Conservation (phyloP, 35 echinoderm and acorn worm genomes). For the Heliocidaris tuberculata region DNA sequence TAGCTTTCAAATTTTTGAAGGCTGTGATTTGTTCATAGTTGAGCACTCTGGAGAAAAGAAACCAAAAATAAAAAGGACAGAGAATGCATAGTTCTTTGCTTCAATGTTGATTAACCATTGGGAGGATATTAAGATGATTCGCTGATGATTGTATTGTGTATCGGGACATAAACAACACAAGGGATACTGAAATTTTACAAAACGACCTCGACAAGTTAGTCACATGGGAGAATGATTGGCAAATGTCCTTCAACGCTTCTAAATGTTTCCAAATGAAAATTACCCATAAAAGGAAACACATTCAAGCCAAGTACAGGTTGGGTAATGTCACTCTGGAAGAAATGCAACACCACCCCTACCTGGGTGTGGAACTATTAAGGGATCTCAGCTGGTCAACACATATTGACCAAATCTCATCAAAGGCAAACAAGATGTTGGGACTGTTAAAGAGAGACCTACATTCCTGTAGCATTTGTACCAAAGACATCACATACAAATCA, state of each 20-base stretch:
- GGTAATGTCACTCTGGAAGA: too few species aligned
- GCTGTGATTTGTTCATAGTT: slow-evolving; percentile 92
- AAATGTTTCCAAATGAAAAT: neutral
- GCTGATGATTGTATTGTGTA: slow-evolving; percentile 68
- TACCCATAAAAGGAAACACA: neutral
- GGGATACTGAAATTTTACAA: slow-evolving; percentile 49
- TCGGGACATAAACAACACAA: slow-evolving; percentile 20
- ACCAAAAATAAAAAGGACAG: neutral
- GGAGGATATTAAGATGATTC: slow-evolving; percentile 15
- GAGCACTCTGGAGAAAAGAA: slow-evolving; percentile 67
- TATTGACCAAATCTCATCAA: too few species aligned
- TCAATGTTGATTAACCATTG: too few species aligned
- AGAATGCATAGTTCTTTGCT: too few species aligned
- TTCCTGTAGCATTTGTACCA: too few species aligned
- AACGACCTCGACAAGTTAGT: slow-evolving; percentile 57
- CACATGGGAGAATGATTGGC: slow-evolving; percentile 55
- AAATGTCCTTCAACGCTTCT: slow-evolving; percentile 60
- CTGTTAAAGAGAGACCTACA: too few species aligned
- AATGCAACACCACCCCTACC: too few species aligned
- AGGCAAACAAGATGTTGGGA: too few species aligned
- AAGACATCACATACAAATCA: too few species aligned
- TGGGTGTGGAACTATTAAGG: too few species aligned
- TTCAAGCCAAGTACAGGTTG: too few species aligned
- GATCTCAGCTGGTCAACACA: too few species aligned
- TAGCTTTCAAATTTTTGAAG: slow-evolving; percentile 94